Base-by-base conservation (phyloP, 2,888 invertebrate genomes). In the Dioctria rufipes region DNA sequence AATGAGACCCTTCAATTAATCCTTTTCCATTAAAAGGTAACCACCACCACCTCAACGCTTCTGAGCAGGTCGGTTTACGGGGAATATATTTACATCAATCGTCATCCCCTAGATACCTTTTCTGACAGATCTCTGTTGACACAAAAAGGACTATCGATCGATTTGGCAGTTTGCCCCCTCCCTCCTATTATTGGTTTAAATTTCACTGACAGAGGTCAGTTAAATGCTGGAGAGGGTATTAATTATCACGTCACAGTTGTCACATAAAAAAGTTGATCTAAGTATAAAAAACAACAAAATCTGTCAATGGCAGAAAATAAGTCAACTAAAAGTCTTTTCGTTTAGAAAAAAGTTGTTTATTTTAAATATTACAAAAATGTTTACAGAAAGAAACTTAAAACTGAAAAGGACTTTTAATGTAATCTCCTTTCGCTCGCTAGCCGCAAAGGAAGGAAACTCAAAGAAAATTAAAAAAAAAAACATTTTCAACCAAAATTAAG, bases 321-420 rank as follows among this genome's bases (percentile, higher is more conserved):
- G 69, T 9, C 25, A 69, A 69, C 69, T 69, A 37, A 69, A 69
- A 69, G 69, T 37, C 69, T 13, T 69, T 69, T 69, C 51, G 51
- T 69, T 49, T n/a, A 69, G 49, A 69, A 46, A 69, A 69, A 25
- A 25, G n/a, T 69, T 51, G 69, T 69, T 69, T 69, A 69, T 69
- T 69, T 69, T 69, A 51, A 69, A 69, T 51, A 69, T 69, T 69
- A 69, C 69, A 69, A 69, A 69, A 69, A 69, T 5, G 51, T 51
- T 69, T 69, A 69, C 69, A 69, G 51, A 51, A 69, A 69, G 51
- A 49, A 69, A 69, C 69, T 69, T 69, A 69, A 39, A 49, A 51
- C 11, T 37, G 54, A 69, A 69, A 54, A 54, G 11, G 54, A 54
- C 25, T 69, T 39, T 61, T 51, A 51, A 69, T 66, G 49, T 69